Evolutionary conservation across 2,797 vertebrate species (phyloP).

Genomic region (Typhlichthys subterraneus): DNA sequence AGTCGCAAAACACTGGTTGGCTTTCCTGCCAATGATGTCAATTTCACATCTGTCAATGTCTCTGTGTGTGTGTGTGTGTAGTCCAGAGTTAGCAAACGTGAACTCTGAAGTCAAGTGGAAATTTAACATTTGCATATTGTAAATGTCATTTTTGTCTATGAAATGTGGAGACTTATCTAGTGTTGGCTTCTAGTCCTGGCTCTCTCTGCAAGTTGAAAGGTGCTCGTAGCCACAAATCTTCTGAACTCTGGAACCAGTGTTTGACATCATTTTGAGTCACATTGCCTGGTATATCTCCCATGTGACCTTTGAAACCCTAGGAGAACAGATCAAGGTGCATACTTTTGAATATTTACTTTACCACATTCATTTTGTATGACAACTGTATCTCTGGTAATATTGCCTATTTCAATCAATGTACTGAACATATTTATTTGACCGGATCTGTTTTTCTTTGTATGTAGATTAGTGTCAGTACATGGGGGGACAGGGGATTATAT

Average conservation of each 20-base stretch:
- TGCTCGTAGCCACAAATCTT: neutral
- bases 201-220: neutral
- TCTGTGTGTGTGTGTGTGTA: neutral
- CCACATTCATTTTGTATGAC: neutral
- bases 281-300: neutral
- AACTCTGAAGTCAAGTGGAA: slow-evolving; percentile 65
- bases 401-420: neutral
- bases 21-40: no score
- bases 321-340: neutral
- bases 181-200: neutral
- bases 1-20: no score
- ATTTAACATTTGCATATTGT: slow-evolving; percentile 61
- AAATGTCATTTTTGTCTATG: slow-evolving; percentile 51
- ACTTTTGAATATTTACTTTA: neutral
- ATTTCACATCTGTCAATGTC: neutral
- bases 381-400: neutral
- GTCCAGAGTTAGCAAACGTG: slow-evolving; percentile 20
- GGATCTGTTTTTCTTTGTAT: neutral
- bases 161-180: slow-evolving; percentile 14
- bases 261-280: neutral
- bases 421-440: neutral
- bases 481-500: neutral
- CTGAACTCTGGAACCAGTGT: neutral
- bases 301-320: neutral
- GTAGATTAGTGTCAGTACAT: neutral